Evolutionary conservation across 2,888 invertebrate species (phyloP).

Genomic region (Cheilosia grossa): DNA sequence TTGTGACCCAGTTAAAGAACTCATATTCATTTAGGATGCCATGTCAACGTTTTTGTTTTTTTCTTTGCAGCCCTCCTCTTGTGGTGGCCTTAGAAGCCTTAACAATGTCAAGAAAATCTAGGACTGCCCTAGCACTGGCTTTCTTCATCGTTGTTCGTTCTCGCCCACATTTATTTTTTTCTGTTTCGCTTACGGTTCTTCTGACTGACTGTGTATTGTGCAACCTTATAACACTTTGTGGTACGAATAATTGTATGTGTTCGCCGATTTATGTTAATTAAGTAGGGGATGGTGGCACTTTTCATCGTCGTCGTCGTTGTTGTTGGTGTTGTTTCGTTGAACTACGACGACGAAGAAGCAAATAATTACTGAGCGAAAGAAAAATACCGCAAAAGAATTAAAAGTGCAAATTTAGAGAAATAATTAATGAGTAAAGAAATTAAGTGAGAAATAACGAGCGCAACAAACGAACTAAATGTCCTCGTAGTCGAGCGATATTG

Average conservation of each 20-base stretch:
- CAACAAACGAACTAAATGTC: conserved; percentile 38
- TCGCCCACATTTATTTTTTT: background rate
- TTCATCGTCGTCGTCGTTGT: conserved; percentile 16
- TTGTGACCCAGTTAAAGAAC: conserved; percentile 64
- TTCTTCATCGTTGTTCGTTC: conserved; percentile 15
- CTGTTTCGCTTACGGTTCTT: conserved; percentile 3
- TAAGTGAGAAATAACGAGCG: conserved; percentile 70
- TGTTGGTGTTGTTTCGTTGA: conserved; percentile 38
- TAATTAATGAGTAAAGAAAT: conserved; percentile 73
- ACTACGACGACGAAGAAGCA: conserved; percentile 7
- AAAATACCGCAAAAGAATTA: background rate
- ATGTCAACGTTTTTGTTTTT: conserved; percentile 46
- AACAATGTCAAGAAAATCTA: conserved; percentile 64
- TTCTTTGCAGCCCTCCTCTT: conserved; percentile 6
- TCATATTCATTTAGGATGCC: conserved; percentile 57
- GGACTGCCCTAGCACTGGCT: conserved; percentile 42
- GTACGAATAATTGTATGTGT: conserved; percentile 59
- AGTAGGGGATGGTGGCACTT: conserved; percentile 51
- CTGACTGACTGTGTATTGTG: conserved; percentile 8
- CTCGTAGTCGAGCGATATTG: conserved; percentile 13
- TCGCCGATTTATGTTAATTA: conserved; percentile 74
- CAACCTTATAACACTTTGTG: conserved; percentile 60
- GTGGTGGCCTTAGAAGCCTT: conserved; percentile 38
- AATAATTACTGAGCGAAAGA: conserved; percentile 31
- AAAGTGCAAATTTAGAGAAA: conserved; percentile 71